Conservation (phyloP, 1,140 invertebrate genomes). For the Pogonognathellus flavescens region DNA sequence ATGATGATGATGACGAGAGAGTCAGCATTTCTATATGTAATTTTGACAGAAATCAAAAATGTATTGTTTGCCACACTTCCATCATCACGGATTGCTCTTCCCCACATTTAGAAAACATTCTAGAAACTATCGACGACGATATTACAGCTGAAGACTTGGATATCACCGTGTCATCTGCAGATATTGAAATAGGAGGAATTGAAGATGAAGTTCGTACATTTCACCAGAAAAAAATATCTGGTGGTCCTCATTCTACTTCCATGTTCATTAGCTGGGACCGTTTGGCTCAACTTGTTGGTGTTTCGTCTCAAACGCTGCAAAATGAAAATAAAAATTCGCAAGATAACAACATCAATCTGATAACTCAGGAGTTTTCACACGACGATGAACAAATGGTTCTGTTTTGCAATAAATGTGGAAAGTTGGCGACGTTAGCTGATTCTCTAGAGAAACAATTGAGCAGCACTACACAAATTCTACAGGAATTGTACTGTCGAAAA, state of each 20-base stretch:
- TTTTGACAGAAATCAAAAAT: conserved; percentile 42
- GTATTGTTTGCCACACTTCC: conserved; percentile 55
- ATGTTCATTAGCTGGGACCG: not conserved
- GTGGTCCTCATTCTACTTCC: not conserved
- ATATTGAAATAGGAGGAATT: conserved; percentile 65
- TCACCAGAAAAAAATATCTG: conserved; percentile 33
- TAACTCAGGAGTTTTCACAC: not conserved
- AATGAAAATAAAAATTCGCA: not conserved
- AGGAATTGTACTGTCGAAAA: conserved; percentile 2
- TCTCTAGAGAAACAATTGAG: conserved; percentile 60
- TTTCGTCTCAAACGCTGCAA: not conserved
- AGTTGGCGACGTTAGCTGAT: conserved; percentile 51
- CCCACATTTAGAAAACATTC: conserved; percentile 58
- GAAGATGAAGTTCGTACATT: conserved; percentile 62
- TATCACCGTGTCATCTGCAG: conserved; percentile 59
- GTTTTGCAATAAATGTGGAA: conserved; percentile 58
- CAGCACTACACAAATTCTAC: conserved; percentile 7
- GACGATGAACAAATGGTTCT: not conserved
- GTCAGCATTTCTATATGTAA: conserved; percentile 4
- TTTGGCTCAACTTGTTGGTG: conserved; percentile 38
- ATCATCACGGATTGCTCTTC: conserved; percentile 54
- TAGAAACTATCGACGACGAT: conserved; percentile 63
- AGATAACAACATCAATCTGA: not conserved
- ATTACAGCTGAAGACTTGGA: conserved; percentile 62
- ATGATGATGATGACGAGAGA: conserved; percentile 59